Percentiles rank a stretch among this genome's conserved stretches.
phyloP scores from a whole-genome alignment of 2,113 vertebrate species.

The Clarias magur region DNA sequence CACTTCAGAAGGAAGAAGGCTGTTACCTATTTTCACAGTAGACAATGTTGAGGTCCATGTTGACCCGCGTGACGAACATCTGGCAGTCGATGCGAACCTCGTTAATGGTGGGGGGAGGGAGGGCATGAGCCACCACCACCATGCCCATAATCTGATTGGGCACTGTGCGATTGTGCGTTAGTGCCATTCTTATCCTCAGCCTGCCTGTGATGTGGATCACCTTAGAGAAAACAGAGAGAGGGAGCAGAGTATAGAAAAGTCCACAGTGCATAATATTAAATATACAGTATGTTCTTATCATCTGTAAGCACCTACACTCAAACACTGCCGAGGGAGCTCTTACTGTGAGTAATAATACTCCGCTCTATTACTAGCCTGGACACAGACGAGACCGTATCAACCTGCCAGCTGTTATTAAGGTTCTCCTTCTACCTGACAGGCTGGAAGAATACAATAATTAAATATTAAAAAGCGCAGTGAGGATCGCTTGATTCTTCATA shows the following conservation, averaged over 20 bases:
- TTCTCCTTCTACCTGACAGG: slow-evolving; percentile 8
- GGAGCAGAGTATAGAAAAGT: background rate
- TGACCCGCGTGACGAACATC: slow-evolving; percentile 98
- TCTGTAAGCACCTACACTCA: background rate
- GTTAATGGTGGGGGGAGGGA: slow-evolving; percentile 97
- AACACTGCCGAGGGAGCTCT: background rate
- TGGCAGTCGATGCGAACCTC: slow-evolving; percentile 99
- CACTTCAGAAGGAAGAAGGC: background rate
- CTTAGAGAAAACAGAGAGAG: slow-evolving; percentile 69
- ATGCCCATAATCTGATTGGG: slow-evolving; percentile 97
- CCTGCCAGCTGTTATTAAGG: slow-evolving; percentile 9
- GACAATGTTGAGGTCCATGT: slow-evolving; percentile 99
- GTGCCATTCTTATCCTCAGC: slow-evolving; percentile 88
- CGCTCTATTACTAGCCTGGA: background rate
- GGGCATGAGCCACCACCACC: slow-evolving; percentile 93
- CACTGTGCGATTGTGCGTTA: slow-evolving; percentile 89
- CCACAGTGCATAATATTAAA: background rate
- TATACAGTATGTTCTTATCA: background rate
- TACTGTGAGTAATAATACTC: slow-evolving; percentile 22
- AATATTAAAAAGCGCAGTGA: slow-evolving; percentile 27
- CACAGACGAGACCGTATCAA: slow-evolving; percentile 24
- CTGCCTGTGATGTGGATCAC: slow-evolving; percentile 97
- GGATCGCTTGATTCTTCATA: slow-evolving; percentile 39
- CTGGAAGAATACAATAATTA: slow-evolving; percentile 15
- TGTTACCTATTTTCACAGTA: slow-evolving; percentile 99